phyloP scores from a whole-genome alignment of 2,797 vertebrate genomes.

The Leptoclinus maculatus region DNA sequence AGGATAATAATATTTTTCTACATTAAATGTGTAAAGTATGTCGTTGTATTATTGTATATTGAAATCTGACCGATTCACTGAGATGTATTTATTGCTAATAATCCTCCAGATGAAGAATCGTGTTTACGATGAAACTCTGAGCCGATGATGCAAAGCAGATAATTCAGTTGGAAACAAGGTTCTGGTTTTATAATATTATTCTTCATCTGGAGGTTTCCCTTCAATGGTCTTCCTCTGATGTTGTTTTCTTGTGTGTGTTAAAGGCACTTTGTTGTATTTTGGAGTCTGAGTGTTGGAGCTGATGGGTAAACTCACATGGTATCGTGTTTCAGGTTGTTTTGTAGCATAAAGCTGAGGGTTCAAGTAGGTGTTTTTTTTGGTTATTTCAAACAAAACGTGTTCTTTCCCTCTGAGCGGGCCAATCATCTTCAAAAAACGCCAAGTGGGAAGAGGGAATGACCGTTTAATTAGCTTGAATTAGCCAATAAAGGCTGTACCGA shows the following conservation, averaged over 20 bases:
- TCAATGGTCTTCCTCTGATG: constrained; percentile 10
- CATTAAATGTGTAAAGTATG: constrained; percentile 18
- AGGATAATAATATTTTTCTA: constrained; percentile 62
- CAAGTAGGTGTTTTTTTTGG: neutral
- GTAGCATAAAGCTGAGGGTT: neutral
- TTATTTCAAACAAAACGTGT: neutral
- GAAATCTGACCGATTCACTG: constrained; percentile 34
- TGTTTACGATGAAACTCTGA: neutral
- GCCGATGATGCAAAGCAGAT: neutral
- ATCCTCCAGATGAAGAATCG: constrained; percentile 16
- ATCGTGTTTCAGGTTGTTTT: neutral
- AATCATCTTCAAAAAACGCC: neutral
- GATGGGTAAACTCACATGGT: neutral
- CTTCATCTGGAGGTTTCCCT: constrained; percentile 12
- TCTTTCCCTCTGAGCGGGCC: neutral
- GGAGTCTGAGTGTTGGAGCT: neutral
- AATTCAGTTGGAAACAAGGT: neutral
- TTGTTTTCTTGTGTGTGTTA: neutral
- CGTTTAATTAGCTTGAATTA: neutral
- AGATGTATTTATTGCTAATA: constrained; percentile 38
- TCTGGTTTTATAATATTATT: neutral
- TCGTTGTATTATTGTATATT: constrained; percentile 34
- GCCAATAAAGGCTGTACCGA: neutral
- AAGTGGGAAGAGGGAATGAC: neutral
- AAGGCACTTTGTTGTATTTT: constrained; percentile 1